Evolutionary conservation across 2,113 vertebrate species (phyloP), one percentile per base, ranked within the genome.

Genomic region (Lipophrys pholis): DNA sequence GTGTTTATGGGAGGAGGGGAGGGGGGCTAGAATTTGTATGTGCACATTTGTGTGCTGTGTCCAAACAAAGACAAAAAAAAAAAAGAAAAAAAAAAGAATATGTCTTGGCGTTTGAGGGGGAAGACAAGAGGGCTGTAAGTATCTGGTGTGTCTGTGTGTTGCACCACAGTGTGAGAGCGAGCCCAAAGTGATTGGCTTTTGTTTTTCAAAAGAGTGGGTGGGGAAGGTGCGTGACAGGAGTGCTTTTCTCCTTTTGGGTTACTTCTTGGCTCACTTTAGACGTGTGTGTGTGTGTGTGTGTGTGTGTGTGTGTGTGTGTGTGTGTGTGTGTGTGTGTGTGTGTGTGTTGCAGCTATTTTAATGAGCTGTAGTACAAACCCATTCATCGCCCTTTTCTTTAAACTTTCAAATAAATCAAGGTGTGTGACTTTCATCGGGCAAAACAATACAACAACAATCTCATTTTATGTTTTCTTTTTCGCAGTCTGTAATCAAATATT

Each of bases 121-220:
- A 65, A 62, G 63, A 81, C 84, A 65, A 87, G 84, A 76, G 81
- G 53, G 57, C 66, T n/a, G 0, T 61, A 63, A 73, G 72, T 69
- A 60, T 73, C 62, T 60, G 71, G 39, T 51, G 65, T 75, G 80
- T 59, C 59, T 72, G 74, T 71, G 54, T 53, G 61, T 83, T 30
- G 54, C 64, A 67, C 42, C 69, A 50, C 65, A 45, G 68, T 55
- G 71, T 80, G 79, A 80, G 80, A 77, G 62, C 61, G 76, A 79
- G 78, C 39, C 58, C 46, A 49, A 57, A 81, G 82, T 70, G 30
- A 86, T 77, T 40, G 52, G 72, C 80, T 85, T 85, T 89, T 89
- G 82, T 90, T 84, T 85, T 74, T 65, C 43, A 17, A 75, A 86
- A 61, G 69, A 80, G 87, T 84, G 81, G 84, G 84, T 85, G 86